Evolutionary conservation across 2,888 invertebrate genomes (phyloP), one percentile per base, ranked within the genome.

Genomic region (Zygaena filipendulae): DNA sequence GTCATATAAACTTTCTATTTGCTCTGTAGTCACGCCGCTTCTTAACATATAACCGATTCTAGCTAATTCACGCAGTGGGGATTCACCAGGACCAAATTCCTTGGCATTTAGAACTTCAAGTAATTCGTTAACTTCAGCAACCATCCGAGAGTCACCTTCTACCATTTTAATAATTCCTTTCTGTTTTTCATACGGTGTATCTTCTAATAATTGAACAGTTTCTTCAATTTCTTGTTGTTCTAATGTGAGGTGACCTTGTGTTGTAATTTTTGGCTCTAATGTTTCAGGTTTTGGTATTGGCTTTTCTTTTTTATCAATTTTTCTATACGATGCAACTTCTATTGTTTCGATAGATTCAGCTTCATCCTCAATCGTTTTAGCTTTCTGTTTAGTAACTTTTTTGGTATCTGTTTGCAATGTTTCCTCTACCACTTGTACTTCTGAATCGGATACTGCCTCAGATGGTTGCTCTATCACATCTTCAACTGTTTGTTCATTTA

Each of bases 71-170:
- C 89, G 74, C 25, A 93, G 66, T 1, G 92, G 90, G 12, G 84
- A 84, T 68, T 91, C 88, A 6, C 91, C 92, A 4, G 89, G 85
- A 1, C 91, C 91, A 54, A 92, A 92, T 45, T 91, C 90, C 50
- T 87, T 87, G 2, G 87, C 89, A 43, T 87, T 86, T 11, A 92
- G 82, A 7, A 87, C 81, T 44, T 90, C 86, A 40, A 93, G 75
- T 13, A 90, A 74, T 55, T 90, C 86, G 37, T 89, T 86, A 9
- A 92, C 87, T 69, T 92, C 90, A 31, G 86, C 84, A 8, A 87
- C 87, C 53, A 85, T 83, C 23, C 62, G 62, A 19, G 74, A 64
- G 49, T 83, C 82, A 12, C 82, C 68, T 45, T 85, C 83, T 35
- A 83, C 81, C 46, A 66, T 69, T 42, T 68, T 74, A 13, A 82